phyloP scores from a whole-genome alignment of 2,888 invertebrate species.

The Athrips mouffetella region DNA sequence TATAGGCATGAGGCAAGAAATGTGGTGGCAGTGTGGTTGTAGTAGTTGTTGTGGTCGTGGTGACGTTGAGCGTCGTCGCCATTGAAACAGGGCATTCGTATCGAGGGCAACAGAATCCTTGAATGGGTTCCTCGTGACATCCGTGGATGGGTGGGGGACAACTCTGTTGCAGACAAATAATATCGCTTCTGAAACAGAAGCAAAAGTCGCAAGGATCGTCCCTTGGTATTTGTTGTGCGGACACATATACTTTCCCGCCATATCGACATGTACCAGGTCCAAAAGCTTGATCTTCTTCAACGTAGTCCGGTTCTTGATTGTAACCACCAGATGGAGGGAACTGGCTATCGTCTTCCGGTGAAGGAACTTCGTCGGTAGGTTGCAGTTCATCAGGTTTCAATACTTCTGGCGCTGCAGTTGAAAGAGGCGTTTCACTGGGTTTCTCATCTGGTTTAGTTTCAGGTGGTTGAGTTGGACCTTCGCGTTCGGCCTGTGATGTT shows the following conservation, averaged over 20 bases:
- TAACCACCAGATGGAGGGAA: constrained; percentile 66
- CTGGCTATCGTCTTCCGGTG: constrained; percentile 53
- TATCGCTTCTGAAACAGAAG: constrained; percentile 97
- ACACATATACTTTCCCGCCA: constrained; percentile 94
- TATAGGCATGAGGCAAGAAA: constrained; percentile 87
- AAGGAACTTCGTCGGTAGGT: constrained; percentile 52
- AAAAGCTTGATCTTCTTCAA: constrained; percentile 87
- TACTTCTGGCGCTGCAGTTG: constrained; percentile 41
- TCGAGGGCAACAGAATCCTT: constrained; percentile 96
- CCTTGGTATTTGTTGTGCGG: constrained; percentile 95
- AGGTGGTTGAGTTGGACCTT: constrained; percentile 29
- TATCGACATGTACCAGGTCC: constrained; percentile 95
- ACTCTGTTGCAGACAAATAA: constrained; percentile 96
- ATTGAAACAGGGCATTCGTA: constrained; percentile 95
- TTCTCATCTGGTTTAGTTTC: constrained; percentile 42
- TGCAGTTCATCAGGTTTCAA: constrained; percentile 53
- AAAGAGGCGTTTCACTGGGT: constrained; percentile 33
- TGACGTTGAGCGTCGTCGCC: constrained; percentile 88
- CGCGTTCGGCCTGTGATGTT: constrained; percentile 26
- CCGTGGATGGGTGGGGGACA: constrained; percentile 96
- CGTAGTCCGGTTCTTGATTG: constrained; percentile 82
- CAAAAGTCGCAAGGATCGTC: constrained; percentile 98
- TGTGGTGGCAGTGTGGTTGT: constrained; percentile 91
- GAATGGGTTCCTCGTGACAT: constrained; percentile 94
- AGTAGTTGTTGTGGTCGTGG: constrained; percentile 92